A percentile compares a stretch with the other conserved stretches of the same genome.
Evolutionary conservation across 2,113 vertebrate genomes (phyloP).

Genomic region (Rattus rattus): DNA sequence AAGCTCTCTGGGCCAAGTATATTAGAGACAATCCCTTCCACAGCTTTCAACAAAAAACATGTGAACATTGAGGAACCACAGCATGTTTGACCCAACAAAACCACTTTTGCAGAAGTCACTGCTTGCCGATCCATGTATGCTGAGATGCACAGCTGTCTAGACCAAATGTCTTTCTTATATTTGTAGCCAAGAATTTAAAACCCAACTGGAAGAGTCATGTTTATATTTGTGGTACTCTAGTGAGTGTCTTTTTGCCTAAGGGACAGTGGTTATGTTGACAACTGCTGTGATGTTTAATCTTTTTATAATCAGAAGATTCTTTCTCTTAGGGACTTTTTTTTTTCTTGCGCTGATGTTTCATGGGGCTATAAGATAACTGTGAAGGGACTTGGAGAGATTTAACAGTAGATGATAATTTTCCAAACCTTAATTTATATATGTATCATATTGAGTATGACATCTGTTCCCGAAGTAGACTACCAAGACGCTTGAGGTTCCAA

Average conservation of each 20-base stretch:
- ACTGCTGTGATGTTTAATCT: background rate
- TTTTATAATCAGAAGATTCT: background rate
- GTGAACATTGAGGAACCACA: conserved; percentile 67
- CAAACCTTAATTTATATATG: conserved; percentile 31
- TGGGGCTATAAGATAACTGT: background rate
- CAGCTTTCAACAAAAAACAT: conserved; percentile 77
- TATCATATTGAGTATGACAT: conserved; percentile 32
- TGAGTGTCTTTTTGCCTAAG: background rate
- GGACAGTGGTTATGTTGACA: background rate
- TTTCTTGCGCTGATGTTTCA: background rate
- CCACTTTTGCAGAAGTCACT: conserved; percentile 47
- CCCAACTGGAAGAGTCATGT: background rate
- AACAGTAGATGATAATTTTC: background rate
- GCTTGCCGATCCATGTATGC: conserved; percentile 53
- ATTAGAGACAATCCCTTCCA: background rate
- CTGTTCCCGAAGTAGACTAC: background rate
- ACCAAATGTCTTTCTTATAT: fast-evolving
- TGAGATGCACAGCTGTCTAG: background rate
- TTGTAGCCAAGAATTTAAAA: conserved; percentile 13
- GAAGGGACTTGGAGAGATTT: background rate
- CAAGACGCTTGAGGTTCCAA: background rate
- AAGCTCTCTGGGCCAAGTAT: conserved; percentile 5
- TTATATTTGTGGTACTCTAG: conserved; percentile 21
- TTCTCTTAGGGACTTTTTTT: background rate
- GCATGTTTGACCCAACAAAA: conserved; percentile 50